These are phyloP conservation scores for Isotomurus palustris DNA, from an alignment of 2,888 invertebrate genomes.

Conservation along the genomic window DNA sequence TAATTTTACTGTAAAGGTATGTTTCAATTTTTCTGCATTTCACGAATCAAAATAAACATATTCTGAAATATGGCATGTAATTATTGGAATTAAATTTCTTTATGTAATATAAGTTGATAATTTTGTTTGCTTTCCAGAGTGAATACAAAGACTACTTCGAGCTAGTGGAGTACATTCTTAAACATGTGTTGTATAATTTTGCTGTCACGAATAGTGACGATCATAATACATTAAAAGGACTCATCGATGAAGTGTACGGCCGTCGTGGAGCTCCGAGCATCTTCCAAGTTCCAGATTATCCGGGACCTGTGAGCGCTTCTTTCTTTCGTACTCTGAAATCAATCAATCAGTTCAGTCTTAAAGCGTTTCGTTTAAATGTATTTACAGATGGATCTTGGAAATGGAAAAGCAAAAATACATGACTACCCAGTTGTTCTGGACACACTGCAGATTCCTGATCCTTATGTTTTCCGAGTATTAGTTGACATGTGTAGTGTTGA, in stretches of 20 bases:
- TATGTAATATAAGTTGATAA: background rate
- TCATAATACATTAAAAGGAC: background rate
- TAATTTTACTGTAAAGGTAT: conserved; percentile 5
- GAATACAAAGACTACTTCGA: background rate
- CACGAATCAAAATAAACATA: background rate
- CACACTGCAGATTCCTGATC: conserved; percentile 66
- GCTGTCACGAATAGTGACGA: background rate
- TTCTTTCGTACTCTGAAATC: background rate
- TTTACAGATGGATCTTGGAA: background rate
- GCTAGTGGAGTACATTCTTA: conserved; percentile 3
- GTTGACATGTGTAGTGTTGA: conserved; percentile 77
- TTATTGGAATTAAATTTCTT: too few species aligned
- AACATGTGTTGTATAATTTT: background rate
- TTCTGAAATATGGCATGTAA: background rate
- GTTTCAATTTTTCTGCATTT: background rate
- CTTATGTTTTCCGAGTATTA: conserved; percentile 74
- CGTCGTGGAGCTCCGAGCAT: background rate
- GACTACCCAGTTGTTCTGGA: conserved; percentile 60
- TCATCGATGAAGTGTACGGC: conserved; percentile 1
- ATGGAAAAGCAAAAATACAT: conserved; percentile 46
- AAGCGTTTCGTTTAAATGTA: background rate
- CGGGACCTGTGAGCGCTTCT: background rate
- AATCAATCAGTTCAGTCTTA: too few species aligned
- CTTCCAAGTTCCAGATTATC: background rate
- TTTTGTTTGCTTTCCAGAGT: background rate